Conservation (phyloP, 2,113 vertebrate genomes). For the Amazona guildingii region DNA sequence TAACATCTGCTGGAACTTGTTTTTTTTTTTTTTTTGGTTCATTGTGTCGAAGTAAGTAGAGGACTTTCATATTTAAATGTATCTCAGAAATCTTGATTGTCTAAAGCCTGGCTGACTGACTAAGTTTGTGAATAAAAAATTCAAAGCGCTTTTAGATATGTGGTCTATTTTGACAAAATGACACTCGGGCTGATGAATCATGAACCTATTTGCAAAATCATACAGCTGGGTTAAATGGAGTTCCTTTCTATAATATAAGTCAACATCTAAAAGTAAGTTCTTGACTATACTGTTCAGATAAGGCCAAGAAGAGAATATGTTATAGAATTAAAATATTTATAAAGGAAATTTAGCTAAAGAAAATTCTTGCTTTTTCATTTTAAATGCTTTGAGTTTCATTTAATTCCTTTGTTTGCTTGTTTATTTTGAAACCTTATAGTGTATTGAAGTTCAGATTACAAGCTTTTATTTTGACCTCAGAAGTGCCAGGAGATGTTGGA, state of each 20-base stretch:
- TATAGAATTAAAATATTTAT: not conserved
- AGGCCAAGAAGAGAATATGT: fast-evolving
- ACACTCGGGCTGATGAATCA: not conserved
- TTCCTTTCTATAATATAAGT: not conserved
- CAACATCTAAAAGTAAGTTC: not conserved
- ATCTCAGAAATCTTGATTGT: not conserved
- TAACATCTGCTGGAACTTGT: fast-evolving
- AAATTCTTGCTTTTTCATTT: not conserved
- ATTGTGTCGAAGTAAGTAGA: not conserved
- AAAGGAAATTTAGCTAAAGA: fast-evolving
- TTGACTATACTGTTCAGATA: not conserved
- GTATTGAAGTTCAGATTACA: not conserved
- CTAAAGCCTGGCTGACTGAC: fast-evolving
- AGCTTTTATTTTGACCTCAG: not conserved
- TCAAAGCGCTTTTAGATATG: not conserved
- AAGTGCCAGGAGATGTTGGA: not conserved
- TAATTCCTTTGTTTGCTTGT: not conserved
- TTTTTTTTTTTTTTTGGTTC: not conserved
- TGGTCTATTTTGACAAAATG: not conserved
- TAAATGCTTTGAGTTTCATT: not conserved
- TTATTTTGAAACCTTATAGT: not conserved
- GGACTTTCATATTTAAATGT: not conserved
- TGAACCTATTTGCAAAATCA: not conserved
- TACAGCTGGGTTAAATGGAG: not conserved
- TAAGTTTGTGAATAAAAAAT: not conserved